Percentiles rank a stretch among this genome's conserved stretches.
Evolutionary conservation across 2,113 vertebrate genomes (phyloP).

Genomic region (Pseudorectes ferrugineus): DNA sequence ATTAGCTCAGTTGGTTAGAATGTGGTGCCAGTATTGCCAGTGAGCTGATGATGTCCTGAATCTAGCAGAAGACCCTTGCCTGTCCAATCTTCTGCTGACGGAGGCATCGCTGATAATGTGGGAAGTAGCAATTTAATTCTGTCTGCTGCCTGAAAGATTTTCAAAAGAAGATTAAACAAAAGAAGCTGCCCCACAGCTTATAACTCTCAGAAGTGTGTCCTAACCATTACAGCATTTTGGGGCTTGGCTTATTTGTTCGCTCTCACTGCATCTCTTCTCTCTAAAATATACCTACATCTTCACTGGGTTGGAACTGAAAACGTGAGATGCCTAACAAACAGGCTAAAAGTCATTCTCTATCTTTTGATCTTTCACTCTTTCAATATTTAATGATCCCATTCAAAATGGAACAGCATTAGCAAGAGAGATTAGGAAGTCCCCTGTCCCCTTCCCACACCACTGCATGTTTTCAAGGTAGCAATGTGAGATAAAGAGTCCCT

Average conservation of each 20-base stretch:
- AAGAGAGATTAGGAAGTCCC: conserved; percentile 17
- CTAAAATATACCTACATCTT: neutral
- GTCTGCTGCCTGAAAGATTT: neutral
- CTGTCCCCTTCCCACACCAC: neutral
- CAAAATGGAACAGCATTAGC: conserved; percentile 45
- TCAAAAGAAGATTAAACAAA: neutral
- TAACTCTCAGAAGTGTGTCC: neutral
- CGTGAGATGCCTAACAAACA: conserved; percentile 33
- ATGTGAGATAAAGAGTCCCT: neutral
- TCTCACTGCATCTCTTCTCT: neutral
- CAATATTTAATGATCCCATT: conserved; percentile 51
- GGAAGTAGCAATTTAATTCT: neutral
- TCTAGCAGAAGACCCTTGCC: neutral
- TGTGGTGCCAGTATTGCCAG: neutral
- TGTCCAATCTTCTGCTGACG: neutral
- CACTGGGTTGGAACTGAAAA: conserved; percentile 4
- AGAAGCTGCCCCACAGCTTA: neutral
- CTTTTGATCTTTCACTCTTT: conserved; percentile 51
- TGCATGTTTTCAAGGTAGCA: neutral
- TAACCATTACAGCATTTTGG: neutral
- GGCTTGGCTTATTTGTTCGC: neutral
- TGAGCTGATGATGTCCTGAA: neutral
- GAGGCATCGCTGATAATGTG: neutral
- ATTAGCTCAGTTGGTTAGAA: neutral
- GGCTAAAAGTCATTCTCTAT: conserved; percentile 22